phyloP scores from a whole-genome alignment of 2,888 invertebrate species.

The Macrophya annulata region DNA sequence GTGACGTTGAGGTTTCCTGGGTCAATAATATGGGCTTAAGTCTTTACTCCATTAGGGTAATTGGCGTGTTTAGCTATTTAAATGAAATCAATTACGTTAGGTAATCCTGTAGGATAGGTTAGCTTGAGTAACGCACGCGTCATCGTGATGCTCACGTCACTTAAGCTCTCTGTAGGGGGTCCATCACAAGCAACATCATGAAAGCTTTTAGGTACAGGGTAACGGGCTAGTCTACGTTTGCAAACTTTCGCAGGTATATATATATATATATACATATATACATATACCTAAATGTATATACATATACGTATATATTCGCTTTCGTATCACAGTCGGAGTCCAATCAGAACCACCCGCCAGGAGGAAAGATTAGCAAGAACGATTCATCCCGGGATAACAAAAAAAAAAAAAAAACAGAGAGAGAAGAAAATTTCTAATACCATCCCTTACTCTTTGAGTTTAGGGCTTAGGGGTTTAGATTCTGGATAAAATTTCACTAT shows the following conservation, averaged over 20 bases:
- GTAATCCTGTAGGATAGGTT: constrained; percentile 63
- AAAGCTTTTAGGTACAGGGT: constrained; percentile 8
- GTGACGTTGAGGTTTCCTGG: not conserved
- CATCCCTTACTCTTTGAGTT: not conserved
- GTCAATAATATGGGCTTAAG: not conserved
- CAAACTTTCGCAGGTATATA: constrained; percentile 14
- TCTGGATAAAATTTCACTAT: not conserved
- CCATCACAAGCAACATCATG: constrained; percentile 49
- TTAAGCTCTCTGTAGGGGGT: constrained; percentile 66
- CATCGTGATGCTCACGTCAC: constrained; percentile 61
- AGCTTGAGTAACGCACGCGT: constrained; percentile 65
- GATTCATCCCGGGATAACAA: not conserved
- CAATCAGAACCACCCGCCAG: constrained; percentile 65
- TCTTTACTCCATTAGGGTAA: constrained; percentile 55
- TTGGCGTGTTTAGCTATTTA: constrained; percentile 67
- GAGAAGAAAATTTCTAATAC: not conserved
- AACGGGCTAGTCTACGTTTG: not conserved
- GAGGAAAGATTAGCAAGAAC: constrained; percentile 34
- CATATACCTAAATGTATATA: not conserved
- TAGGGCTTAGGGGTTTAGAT: not conserved
- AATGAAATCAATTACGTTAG: constrained; percentile 71
- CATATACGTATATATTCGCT: not conserved
- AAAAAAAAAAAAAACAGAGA: not conserved
- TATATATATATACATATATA: not conserved
- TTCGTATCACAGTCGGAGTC: constrained; percentile 69